Conservation (phyloP, 2,113 vertebrate species). For the Tyto alba region DNA sequence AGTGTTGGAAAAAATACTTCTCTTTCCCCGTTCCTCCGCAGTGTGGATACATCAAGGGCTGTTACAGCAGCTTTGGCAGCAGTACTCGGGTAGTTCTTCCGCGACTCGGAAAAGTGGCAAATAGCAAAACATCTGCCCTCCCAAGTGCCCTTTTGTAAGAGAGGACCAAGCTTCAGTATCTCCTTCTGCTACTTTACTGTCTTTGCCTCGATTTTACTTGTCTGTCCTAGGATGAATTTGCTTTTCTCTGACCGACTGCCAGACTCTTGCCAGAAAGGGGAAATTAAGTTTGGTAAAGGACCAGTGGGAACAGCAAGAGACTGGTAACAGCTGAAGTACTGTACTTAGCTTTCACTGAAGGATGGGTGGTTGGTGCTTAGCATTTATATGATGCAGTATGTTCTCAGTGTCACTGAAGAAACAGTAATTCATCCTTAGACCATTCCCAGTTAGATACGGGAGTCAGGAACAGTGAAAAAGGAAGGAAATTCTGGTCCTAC, state of each 20-base stretch:
- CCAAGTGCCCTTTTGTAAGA: neutral
- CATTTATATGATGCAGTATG: neutral
- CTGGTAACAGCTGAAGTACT: neutral
- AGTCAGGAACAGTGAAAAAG: neutral
- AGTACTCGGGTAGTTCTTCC: neutral
- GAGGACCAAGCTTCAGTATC: neutral
- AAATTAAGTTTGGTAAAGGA: neutral
- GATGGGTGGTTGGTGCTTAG: neutral
- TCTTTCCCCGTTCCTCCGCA: neutral
- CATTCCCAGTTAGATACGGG: neutral
- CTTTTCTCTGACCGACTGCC: neutral
- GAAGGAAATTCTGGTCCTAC: neutral
- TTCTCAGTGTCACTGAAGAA: neutral
- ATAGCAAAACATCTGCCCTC: neutral
- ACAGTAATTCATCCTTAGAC: neutral
- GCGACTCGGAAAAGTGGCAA: neutral
- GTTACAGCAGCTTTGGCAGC: neutral
- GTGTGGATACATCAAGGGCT: neutral
- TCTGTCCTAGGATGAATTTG: neutral
- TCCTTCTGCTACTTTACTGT: neutral
- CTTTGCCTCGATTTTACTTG: neutral
- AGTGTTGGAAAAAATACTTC: neutral
- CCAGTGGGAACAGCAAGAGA: neutral
- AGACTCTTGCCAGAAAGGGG: neutral
- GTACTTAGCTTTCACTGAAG: neutral